A percentile compares a stretch with the other conserved stretches of the same genome.
phyloP scores from a whole-genome alignment of 2,888 invertebrate species.

The Noctua pronuba region DNA sequence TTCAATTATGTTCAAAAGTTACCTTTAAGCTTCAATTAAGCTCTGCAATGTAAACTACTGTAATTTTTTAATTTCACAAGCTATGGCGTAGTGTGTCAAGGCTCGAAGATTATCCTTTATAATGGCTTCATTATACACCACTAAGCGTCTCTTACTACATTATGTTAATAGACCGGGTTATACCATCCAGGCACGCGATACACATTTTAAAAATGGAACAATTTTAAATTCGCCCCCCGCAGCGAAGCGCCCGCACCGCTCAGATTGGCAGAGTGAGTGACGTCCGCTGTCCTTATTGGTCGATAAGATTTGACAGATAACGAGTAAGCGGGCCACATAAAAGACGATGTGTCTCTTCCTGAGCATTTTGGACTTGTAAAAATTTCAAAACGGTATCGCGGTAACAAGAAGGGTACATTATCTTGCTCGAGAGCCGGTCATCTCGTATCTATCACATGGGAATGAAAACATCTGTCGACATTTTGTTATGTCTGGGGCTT shows the following conservation, averaged over 20 bases:
- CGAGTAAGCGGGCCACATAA: constrained; percentile 84
- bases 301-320: constrained; percentile 90
- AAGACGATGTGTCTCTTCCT: constrained; percentile 86
- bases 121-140: constrained; percentile 83
- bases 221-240: constrained; percentile 87
- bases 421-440: constrained; percentile 72
- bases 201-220: constrained; percentile 81
- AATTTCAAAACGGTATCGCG: constrained; percentile 85
- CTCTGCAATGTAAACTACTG: constrained; percentile 18
- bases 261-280: constrained; percentile 90
- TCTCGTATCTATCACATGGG: constrained; percentile 84
- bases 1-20: background rate
- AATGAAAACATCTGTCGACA: constrained; percentile 89
- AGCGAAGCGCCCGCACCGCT: constrained; percentile 82
- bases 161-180: constrained; percentile 83
- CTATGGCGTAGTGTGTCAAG: constrained; percentile 62
- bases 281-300: constrained; percentile 89
- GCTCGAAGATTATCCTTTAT: constrained; percentile 64
- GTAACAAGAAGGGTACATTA: constrained; percentile 81
- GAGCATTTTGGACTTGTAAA: constrained; percentile 84
- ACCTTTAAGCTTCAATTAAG: constrained; percentile 19
- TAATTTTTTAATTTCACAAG: constrained; percentile 52
- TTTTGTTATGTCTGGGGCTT: constrained; percentile 78
- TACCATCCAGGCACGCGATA: constrained; percentile 86
- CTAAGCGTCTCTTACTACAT: constrained; percentile 72